Base-by-base conservation (phyloP, 2,797 vertebrate genomes). In the Naso thynnoides region DNA sequence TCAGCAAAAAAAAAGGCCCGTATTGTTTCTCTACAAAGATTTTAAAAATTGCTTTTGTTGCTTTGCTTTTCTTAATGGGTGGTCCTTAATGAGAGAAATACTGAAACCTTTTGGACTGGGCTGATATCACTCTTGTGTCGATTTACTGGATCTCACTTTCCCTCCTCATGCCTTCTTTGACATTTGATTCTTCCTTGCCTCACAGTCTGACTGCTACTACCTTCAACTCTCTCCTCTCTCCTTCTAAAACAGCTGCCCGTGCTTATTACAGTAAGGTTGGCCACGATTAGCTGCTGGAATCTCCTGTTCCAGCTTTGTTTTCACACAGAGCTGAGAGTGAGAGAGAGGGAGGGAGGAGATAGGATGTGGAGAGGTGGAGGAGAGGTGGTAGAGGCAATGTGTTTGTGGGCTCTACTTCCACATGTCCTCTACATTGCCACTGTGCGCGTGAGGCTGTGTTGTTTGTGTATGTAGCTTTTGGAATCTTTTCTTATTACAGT, bases 241-340 rank as follows among this genome's bases (percentile, higher is more conserved):
- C 57, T 59, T 75, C 76, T 81, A 74, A 86, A 72, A 86, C 65
- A 85, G 75, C 88, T 89, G 80, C 68, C 68, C 73, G 86, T 78
- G 62, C 79, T 89, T 86, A 89, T 90, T 87, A 36, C 33, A 9
- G 33, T 36, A 86, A 84, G 65, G 67, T 80, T 76, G 84, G 71
- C 79, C 76, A 61, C 72, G 76, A 90, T 93, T 89, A 88, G 85
- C 86, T 77, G 72, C 74, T 75, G 88, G 88, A 92, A 92, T 93
- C 85, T 90, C 81, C 70, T 81, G 80, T 85, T 71, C 74, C 71
- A 58, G 79, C 78, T 88, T 86, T 88, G 85, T 86, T 91, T 93
- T 93, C 88, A 89, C 92, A 91, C 77, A 14, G 80, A 60, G 68
- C 69, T 82, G 91, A 85, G 76, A 80, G 64, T 42, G 59, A 66